These are phyloP conservation scores for Stenopsyche tienmushanensis DNA, from an alignment of 1,140 invertebrate species.

Conservation along the genomic window DNA sequence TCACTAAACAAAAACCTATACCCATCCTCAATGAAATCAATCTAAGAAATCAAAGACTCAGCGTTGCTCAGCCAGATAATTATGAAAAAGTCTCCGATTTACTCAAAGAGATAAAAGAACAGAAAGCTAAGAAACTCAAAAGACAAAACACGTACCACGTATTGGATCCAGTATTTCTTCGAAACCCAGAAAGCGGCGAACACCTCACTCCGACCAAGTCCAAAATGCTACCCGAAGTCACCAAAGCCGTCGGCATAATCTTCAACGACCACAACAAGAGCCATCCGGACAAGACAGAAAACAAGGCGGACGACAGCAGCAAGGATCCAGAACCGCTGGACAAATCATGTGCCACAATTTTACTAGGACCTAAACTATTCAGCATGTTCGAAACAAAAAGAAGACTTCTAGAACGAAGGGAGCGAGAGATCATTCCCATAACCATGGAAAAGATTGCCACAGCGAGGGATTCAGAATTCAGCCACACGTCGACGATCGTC, in stretches of 20 bases:
- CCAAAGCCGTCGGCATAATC: too few species aligned
- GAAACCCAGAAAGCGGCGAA: neutral
- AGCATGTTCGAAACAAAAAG: constrained; percentile 20
- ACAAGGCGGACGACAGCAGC: neutral
- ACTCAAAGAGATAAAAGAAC: constrained; percentile 13
- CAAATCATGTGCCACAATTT: constrained; percentile 1
- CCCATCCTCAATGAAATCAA: constrained; percentile 29
- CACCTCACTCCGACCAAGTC: neutral
- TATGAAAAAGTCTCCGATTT: constrained; percentile 7
- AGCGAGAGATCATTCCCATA: constrained; percentile 29
- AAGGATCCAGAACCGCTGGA: constrained; percentile 1
- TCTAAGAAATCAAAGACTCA: constrained; percentile 25
- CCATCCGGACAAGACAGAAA: neutral
- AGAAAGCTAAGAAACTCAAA: constrained; percentile 3
- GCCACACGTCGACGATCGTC: neutral
- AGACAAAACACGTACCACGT: constrained; percentile 12
- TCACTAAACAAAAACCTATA: neutral
- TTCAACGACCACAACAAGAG: too few species aligned
- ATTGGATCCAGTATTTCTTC: constrained; percentile 1
- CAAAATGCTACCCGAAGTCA: too few species aligned
- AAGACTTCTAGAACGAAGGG: constrained; percentile 35
- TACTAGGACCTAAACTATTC: constrained; percentile 12
- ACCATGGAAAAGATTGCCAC: neutral
- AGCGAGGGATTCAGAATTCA: constrained; percentile 7
- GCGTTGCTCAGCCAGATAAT: constrained; percentile 4